Conservation (phyloP, 2,888 invertebrate species). For the Alloplasta piceator region DNA sequence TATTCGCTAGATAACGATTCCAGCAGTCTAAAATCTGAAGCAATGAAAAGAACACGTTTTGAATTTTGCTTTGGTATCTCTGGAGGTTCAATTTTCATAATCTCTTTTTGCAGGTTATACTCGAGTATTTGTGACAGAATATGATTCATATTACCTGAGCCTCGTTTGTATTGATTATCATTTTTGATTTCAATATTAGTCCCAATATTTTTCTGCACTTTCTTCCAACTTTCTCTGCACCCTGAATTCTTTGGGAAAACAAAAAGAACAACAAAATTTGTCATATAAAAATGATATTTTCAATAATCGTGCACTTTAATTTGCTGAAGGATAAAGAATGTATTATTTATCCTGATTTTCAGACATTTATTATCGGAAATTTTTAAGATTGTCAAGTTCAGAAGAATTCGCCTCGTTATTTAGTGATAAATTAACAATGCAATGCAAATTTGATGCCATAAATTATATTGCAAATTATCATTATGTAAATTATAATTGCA, state of each 20-base stretch:
- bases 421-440: too few relatives aligned
- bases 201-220: constrained; percentile 37
- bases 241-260: constrained; percentile 25
- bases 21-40: constrained; percentile 90
- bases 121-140: neutral
- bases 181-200: constrained; percentile 32
- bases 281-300: neutral
- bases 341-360: too few relatives aligned
- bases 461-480: too few relatives aligned
- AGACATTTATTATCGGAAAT: too few relatives aligned
- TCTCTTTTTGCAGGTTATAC: neutral
- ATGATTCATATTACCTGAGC: constrained; percentile 30
- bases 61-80: neutral
- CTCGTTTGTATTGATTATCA: constrained; percentile 22
- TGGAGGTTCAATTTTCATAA: neutral
- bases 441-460: too few relatives aligned
- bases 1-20: constrained; percentile 89
- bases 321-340: too few relatives aligned
- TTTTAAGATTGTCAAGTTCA: too few relatives aligned
- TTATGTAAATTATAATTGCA: too few relatives aligned
- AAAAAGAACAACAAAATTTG: constrained; percentile 12
- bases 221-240: constrained; percentile 4
- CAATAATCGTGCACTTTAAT: too few relatives aligned
- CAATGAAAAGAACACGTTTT: constrained; percentile 29
- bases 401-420: too few relatives aligned